Base-by-base conservation (phyloP, 2,797 vertebrate species). In the Neosalanx taihuensis region DNA sequence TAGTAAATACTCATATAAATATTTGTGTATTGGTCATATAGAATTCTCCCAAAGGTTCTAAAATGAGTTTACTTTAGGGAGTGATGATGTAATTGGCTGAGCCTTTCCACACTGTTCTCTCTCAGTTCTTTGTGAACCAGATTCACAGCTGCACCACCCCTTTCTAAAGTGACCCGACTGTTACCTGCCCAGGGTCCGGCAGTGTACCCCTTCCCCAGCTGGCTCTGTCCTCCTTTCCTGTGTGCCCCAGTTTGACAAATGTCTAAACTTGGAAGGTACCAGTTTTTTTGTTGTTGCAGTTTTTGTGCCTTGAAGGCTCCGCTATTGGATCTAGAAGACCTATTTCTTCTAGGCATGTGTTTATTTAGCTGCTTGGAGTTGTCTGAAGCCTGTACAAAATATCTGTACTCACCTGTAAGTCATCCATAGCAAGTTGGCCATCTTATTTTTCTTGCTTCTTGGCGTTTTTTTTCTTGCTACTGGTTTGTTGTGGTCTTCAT, bases 401-500 rank as follows among this genome's bases (percentile, higher is more conserved):
- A 49, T 41, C 64, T 23, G 46, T 65, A 65, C 33, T 29, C 33
- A 49, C 5, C 20, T 41, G 35, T 13, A 71, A 61, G 61, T 79
- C 83, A 68, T 79, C 67, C 70, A 61, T 78, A 51, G 64, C 64
- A 26, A 26, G 41, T 23, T 35, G 30, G 30, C 0, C 35, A 29
- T 23, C 3, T 7, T 6, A 4, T 9, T 69, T 64, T 75, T 58
- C 49, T 79, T 78, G 20, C 3, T 31, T 59, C 18, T 53, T 72
- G 33, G 46, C 57, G 41, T 35, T 13, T 29, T 59, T 41, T 37
- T 6, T 35, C 10, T n/a, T 59, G 29, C 33, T 6, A 30, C 62
- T 9, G 71, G 72, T 82, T 83, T 85, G 71, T 83, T 80, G 73
- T 70, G 76, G 75, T 72, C 67, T 70, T 51, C 70, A 20, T 74